These are phyloP conservation scores for Caranx melampygus DNA, from an alignment of 2,113 vertebrate genomes.

Conservation along the genomic window DNA sequence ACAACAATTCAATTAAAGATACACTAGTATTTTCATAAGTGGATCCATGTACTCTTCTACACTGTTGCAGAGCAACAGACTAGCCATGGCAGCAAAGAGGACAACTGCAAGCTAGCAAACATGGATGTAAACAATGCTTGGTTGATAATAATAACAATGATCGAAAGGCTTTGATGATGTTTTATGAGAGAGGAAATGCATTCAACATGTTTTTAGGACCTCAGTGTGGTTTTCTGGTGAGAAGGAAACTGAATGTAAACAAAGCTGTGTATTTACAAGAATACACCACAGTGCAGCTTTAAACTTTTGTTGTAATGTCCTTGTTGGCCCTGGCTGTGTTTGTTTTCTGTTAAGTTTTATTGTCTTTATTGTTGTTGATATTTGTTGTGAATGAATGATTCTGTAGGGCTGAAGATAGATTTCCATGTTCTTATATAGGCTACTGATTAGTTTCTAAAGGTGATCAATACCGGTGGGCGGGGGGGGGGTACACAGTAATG, in stretches of 20 bases:
- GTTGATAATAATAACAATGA: no score
- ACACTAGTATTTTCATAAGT: neutral
- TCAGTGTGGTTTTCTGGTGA: neutral
- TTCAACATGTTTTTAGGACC: neutral
- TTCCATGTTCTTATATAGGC: no score
- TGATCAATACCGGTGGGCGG: no score
- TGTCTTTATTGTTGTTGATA: neutral
- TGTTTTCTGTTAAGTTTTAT: neutral
- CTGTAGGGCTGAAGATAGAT: neutral
- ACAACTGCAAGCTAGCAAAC: neutral
- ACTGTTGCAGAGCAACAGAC: neutral
- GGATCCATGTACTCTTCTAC: neutral
- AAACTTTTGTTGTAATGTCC: neutral
- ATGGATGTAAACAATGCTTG: no score
- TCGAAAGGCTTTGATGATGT: neutral
- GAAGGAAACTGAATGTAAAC: conserved; percentile 5
- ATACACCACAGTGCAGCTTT: neutral
- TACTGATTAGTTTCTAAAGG: no score
- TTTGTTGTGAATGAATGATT: neutral
- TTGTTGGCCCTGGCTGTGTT: neutral
- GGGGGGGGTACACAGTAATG: no score
- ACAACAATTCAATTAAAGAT: neutral
- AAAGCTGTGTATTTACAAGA: neutral
- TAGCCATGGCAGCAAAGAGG: neutral
- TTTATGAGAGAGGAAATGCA: neutral